A percentile compares a stretch with the other conserved stretches of the same genome.
Conservation (phyloP, 2,888 invertebrate genomes). For the Ormyrus pomaceus region DNA sequence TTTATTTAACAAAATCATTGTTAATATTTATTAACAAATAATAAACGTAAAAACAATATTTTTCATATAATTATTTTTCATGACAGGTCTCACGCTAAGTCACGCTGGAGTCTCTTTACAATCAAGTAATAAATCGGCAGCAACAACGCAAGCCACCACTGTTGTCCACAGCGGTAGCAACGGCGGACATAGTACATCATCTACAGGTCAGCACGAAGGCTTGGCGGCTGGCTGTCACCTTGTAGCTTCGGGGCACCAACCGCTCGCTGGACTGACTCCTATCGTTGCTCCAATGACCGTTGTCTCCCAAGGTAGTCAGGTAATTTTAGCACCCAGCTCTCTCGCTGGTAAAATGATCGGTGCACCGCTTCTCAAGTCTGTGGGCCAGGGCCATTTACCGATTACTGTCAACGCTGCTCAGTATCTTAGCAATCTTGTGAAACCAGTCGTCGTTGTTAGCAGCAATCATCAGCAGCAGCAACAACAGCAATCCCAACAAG, state of each 20-base stretch:
- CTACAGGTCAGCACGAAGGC: conserved; percentile 67
- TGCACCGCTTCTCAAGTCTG: conserved; percentile 78
- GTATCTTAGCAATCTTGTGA: conserved; percentile 82
- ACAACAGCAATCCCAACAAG: conserved; percentile 23
- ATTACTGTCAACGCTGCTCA: conserved; percentile 81
- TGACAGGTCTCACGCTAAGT: conserved; percentile 73
- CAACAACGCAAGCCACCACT: conserved; percentile 66
- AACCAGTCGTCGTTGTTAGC: conserved; percentile 82
- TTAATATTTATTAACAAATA: conserved; percentile 8
- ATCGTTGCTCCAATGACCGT: conserved; percentile 79
- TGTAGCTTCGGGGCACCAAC: conserved; percentile 73
- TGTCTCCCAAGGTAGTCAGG: conserved; percentile 79
- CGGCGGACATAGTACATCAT: conserved; percentile 63
- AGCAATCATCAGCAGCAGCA: conserved; percentile 52
- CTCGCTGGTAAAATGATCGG: conserved; percentile 82
- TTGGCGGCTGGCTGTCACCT: conserved; percentile 48
- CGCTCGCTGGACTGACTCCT: conserved; percentile 79
- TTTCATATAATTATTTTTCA: conserved; percentile 16
- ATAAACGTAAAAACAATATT: not conserved
- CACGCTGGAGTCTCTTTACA: conserved; percentile 77
- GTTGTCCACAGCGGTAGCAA: conserved; percentile 64
- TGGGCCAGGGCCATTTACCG: conserved; percentile 79
- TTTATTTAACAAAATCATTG: conserved; percentile 13
- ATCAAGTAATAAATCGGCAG: conserved; percentile 58
- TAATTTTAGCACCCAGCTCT: conserved; percentile 80